These are phyloP conservation scores for Luffia ferchaultella DNA, from an alignment of 2,888 invertebrate species.

Conservation along the genomic window DNA sequence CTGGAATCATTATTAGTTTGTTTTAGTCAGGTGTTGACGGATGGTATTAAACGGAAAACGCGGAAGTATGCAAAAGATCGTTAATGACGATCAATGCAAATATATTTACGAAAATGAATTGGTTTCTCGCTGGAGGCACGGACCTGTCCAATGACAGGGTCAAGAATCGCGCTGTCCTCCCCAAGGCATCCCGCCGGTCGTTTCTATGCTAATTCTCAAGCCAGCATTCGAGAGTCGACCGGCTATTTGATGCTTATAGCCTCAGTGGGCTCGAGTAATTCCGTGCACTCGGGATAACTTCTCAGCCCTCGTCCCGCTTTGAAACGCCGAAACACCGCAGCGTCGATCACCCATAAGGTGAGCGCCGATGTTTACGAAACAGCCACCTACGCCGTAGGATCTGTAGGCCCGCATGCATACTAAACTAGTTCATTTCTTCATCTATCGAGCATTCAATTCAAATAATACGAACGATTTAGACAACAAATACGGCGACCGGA, in stretches of 20 bases:
- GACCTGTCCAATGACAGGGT: slow-evolving; percentile 56
- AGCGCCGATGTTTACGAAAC: slow-evolving; percentile 36
- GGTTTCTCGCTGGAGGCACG: slow-evolving; percentile 21
- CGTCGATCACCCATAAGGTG: not conserved
- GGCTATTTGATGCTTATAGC: slow-evolving; percentile 58
- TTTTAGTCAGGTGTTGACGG: not conserved
- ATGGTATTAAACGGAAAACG: not conserved
- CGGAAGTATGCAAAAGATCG: not conserved
- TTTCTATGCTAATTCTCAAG: slow-evolving; percentile 59
- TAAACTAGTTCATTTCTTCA: slow-evolving; percentile 51
- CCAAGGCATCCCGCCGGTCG: slow-evolving; percentile 42
- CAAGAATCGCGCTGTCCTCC: slow-evolving; percentile 30
- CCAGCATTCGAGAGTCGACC: slow-evolving; percentile 46
- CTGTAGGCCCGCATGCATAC: slow-evolving; percentile 22
- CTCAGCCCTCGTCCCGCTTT: not conserved
- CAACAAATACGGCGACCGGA: slow-evolving; percentile 54
- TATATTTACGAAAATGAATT: not conserved
- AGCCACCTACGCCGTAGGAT: slow-evolving; percentile 42
- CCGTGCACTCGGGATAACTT: too few species aligned
- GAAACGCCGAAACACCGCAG: not conserved
- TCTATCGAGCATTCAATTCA: slow-evolving; percentile 64
- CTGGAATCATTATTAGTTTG: not conserved
- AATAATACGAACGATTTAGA: slow-evolving; percentile 61
- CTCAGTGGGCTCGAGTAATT: slow-evolving; percentile 19
- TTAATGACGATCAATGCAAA: not conserved